phyloP scores from a whole-genome alignment of 2,113 vertebrate species.

The Leucopsar rothschildi region DNA sequence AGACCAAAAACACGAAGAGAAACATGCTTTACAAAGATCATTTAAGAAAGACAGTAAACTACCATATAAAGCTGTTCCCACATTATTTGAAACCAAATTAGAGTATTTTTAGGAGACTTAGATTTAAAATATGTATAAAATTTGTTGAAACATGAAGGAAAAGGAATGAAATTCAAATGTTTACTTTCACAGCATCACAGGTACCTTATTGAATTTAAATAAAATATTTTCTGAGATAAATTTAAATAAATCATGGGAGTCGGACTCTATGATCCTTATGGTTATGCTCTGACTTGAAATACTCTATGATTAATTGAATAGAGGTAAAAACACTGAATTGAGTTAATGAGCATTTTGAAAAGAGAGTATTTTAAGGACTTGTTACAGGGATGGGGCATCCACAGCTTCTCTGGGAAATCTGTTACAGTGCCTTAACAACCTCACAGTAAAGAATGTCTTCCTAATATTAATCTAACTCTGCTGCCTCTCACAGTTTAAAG shows the following conservation, averaged over 20 bases:
- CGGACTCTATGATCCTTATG: neutral
- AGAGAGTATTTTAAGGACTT: neutral
- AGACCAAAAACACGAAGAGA: neutral
- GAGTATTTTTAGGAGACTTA: neutral
- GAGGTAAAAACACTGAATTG: neutral
- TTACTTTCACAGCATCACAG: neutral
- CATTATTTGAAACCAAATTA: neutral
- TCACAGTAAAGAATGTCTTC: neutral
- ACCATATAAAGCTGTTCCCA: neutral
- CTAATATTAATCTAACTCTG: neutral
- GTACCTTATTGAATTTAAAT: neutral
- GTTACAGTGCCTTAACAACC: neutral
- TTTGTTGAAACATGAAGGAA: neutral
- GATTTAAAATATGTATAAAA: neutral
- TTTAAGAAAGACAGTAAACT: neutral
- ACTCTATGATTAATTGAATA: neutral
- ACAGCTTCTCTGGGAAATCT: neutral
- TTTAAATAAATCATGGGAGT: neutral
- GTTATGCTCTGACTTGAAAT: neutral
- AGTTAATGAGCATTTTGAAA: neutral
- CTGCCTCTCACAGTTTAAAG: neutral
- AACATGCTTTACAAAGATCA: neutral
- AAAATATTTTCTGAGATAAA: neutral
- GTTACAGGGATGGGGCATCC: rapidly evolving
- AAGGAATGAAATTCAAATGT: neutral